Percentiles rank a stretch among this genome's conserved stretches.
These are phyloP conservation scores for Amitus sp. DNA, from an alignment of 2,888 invertebrate genomes.

Conservation along the genomic window DNA sequence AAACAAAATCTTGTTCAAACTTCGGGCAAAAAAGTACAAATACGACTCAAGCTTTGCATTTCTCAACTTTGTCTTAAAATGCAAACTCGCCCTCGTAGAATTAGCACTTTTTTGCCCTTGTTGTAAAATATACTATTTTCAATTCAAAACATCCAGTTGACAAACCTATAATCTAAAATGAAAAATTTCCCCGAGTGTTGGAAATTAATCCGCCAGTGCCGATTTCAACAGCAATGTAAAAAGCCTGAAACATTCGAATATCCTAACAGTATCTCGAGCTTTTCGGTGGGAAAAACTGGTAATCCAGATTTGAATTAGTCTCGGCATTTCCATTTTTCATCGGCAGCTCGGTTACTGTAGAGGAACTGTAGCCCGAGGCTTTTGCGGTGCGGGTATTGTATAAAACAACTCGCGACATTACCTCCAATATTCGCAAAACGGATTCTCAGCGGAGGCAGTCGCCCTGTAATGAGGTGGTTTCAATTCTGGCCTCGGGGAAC, in stretches of 20 bases:
- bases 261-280: background rate
- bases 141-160: no score
- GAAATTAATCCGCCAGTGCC: no score
- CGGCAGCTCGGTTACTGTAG: conserved; percentile 49
- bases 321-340: conserved; percentile 64
- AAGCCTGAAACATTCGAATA: background rate
- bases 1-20: no score
- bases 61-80: no score
- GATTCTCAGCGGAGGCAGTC: conserved; percentile 58
- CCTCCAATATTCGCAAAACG: conserved; percentile 65
- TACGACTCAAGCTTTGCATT: no score
- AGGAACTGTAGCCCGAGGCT: conserved; percentile 47
- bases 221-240: background rate
- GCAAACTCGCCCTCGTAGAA: no score
- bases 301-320: conserved; percentile 21
- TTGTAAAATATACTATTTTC: no score
- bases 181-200: no score
- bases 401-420: conserved; percentile 65
- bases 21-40: no score
- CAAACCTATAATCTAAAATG: no score
- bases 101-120: no score
- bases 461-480: conserved; percentile 64
- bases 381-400: conserved; percentile 52
- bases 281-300: conserved; percentile 5
- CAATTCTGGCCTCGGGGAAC: conserved; percentile 63